Conservation (phyloP, 2,797 vertebrate genomes). For the Ctenochaetus hawaiiensis region DNA sequence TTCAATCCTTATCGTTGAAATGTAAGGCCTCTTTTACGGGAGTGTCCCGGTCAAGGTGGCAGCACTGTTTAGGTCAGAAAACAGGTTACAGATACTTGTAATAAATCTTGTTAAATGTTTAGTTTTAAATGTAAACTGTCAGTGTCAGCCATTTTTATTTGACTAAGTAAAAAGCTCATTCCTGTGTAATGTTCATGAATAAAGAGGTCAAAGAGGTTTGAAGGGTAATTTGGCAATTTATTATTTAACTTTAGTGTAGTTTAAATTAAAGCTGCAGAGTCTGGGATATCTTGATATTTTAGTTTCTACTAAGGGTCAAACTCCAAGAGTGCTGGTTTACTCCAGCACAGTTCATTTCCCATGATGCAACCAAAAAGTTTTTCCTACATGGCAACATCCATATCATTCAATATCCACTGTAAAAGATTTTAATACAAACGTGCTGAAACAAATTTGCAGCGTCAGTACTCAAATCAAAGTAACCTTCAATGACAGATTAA, state of each 20-base stretch:
- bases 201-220: neutral
- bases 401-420: neutral
- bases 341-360: neutral
- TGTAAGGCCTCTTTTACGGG: too few relatives aligned
- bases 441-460: neutral
- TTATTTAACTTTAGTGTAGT: too few relatives aligned
- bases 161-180: neutral
- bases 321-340: neutral
- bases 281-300: neutral
- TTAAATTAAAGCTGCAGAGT: neutral
- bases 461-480: neutral
- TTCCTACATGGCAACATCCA: neutral
- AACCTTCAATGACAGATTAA: neutral
- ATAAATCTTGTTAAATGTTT: too few relatives aligned
- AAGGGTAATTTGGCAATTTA: neutral
- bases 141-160: neutral
- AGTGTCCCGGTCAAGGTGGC: too few relatives aligned
- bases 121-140: too few relatives aligned
- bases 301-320: neutral
- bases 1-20: too few relatives aligned
- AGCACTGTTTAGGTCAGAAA: too few relatives aligned
- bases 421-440: neutral
- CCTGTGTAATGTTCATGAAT: too few relatives aligned
- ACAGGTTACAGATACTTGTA: too few relatives aligned
- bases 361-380: conserved; percentile 2